Conservation (phyloP, 2,888 invertebrate genomes). For the Hydraecia micacea region DNA sequence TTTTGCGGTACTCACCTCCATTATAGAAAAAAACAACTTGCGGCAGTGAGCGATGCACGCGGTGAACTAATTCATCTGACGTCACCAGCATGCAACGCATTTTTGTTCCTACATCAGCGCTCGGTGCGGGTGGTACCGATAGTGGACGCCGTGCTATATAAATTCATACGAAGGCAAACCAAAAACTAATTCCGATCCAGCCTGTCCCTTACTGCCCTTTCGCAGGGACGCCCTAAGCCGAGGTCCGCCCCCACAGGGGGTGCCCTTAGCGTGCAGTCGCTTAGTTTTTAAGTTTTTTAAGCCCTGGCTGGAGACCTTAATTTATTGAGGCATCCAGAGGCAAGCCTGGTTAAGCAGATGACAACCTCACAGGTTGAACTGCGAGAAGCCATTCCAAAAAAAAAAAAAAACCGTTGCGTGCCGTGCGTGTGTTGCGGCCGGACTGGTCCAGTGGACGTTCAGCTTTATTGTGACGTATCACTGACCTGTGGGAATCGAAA, state of each 20-base stretch:
- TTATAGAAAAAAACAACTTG: too few relatives aligned
- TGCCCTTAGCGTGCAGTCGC: background rate
- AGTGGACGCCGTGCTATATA: background rate
- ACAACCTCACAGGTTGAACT: background rate
- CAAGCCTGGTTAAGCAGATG: background rate
- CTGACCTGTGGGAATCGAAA: constrained; percentile 3
- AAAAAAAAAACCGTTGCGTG: too few relatives aligned
- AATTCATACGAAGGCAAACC: background rate
- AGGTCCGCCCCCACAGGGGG: too few relatives aligned
- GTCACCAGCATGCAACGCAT: too few relatives aligned
- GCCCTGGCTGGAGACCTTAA: background rate
- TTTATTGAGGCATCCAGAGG: background rate
- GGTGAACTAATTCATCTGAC: too few relatives aligned
- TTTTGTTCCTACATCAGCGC: too few relatives aligned
- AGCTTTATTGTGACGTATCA: background rate
- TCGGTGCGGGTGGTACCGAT: background rate
- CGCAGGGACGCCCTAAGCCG: background rate
- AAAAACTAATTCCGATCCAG: background rate
- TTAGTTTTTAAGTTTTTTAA: background rate
- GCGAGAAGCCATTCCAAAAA: background rate
- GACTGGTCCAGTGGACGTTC: background rate
- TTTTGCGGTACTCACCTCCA: too few relatives aligned
- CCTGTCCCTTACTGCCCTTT: background rate
- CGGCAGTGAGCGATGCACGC: too few relatives aligned
- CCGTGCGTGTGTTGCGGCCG: background rate